phyloP scores from a whole-genome alignment of 2,888 invertebrate species.

The Lutraria lutraria region DNA sequence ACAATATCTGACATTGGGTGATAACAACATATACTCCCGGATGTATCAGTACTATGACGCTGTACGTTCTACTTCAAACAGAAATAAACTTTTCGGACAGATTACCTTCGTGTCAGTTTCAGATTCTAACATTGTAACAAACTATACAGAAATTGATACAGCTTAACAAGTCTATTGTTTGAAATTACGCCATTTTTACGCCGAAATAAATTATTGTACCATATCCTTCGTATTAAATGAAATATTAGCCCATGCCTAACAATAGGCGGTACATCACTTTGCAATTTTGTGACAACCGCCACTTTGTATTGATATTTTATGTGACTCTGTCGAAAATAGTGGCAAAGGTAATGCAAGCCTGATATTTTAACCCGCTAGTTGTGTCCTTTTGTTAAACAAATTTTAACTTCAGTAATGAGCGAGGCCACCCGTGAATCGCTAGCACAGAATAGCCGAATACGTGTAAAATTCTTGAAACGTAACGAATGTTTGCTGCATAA shows the following conservation, averaged over 20 bases:
- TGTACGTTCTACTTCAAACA: background rate
- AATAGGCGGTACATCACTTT: constrained; percentile 55
- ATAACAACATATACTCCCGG: background rate
- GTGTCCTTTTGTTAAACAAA: constrained; percentile 65
- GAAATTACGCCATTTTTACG: constrained; percentile 62
- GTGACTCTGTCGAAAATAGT: constrained; percentile 48
- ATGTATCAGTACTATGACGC: background rate
- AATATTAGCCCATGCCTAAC: constrained; percentile 64
- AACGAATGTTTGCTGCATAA: constrained; percentile 53
- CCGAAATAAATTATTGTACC: constrained; percentile 62
- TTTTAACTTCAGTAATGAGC: constrained; percentile 64
- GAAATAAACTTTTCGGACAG: background rate
- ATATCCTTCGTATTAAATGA: constrained; percentile 64
- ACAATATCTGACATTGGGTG: background rate
- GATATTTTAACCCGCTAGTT: constrained; percentile 50
- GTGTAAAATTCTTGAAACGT: constrained; percentile 63
- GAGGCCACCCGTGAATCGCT: constrained; percentile 67
- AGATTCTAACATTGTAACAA: background rate
- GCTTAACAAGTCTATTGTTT: constrained; percentile 55
- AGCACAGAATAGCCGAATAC: constrained; percentile 62
- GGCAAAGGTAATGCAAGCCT: constrained; percentile 59
- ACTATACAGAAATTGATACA: constrained; percentile 32
- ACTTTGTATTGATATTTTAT: constrained; percentile 70
- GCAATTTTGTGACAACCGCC: constrained; percentile 66
- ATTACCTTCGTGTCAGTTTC: background rate